A percentile compares a stretch with the other conserved stretches of the same genome.
Conservation (phyloP, 2,113 vertebrate species). For the Ailuropoda melanoleuca region DNA sequence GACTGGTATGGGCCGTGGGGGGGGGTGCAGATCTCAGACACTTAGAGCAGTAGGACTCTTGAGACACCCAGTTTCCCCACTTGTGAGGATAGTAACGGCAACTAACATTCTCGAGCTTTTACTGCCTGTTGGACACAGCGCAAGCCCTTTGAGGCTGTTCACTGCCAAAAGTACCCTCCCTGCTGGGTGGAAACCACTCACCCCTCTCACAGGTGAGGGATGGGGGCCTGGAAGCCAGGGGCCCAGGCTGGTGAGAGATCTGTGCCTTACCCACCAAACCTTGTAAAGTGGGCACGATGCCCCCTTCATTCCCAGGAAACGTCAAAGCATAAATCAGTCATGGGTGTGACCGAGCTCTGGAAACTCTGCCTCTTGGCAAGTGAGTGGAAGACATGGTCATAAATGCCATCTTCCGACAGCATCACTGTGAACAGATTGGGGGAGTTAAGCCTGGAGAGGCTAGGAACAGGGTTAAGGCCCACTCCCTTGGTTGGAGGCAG, state of each 20-base stretch:
- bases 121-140: background rate
- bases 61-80: background rate
- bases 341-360: background rate
- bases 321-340: accelerated
- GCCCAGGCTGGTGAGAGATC: background rate
- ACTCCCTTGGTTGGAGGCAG: background rate
- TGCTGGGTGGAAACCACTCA: background rate
- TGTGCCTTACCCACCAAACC: background rate
- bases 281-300: accelerated
- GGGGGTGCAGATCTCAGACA: background rate
- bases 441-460: background rate
- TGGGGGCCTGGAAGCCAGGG: background rate
- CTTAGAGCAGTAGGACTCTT: background rate
- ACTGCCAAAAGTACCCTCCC: background rate
- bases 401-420: no score
- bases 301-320: background rate
- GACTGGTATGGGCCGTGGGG: background rate
- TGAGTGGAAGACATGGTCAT: accelerated
- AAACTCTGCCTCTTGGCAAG: background rate
- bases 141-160: background rate
- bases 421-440: background rate
- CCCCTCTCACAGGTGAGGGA: background rate
- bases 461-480: background rate
- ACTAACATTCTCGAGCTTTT: no score
- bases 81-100: no score